Conservation (phyloP, 2,888 invertebrate genomes). For the Tipula helvola region DNA sequence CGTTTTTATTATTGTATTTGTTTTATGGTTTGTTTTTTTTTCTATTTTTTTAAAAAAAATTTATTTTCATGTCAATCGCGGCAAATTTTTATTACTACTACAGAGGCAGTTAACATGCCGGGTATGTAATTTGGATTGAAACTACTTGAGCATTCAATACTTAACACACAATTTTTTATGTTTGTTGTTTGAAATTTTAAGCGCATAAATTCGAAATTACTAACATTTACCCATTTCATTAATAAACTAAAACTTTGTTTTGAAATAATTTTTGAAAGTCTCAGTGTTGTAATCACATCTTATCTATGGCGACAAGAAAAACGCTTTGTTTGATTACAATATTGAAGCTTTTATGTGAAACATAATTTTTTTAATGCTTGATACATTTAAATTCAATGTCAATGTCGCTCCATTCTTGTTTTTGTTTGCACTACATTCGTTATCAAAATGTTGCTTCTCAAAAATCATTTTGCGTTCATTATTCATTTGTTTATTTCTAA, state of each 20-base stretch:
- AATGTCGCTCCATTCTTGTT: not conserved
- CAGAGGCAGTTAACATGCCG: constrained; percentile 41
- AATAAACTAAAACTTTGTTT: not conserved
- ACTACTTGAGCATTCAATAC: not conserved
- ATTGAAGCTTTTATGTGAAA: not conserved
- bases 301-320: not conserved
- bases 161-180: not conserved
- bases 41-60: constrained; percentile 27
- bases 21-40: constrained; percentile 6
- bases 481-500: not conserved
- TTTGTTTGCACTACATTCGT: not conserved
- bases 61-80: constrained; percentile 36
- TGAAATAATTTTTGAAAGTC: not conserved
- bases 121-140: constrained; percentile 32
- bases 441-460: not conserved
- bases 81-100: constrained; percentile 34
- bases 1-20: not conserved
- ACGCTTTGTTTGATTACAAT: not conserved
- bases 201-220: not conserved
- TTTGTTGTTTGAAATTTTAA: not conserved
- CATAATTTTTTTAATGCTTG: not conserved
- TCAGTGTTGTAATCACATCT: not conserved
- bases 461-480: not conserved
- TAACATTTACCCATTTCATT: not conserved
- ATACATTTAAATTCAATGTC: not conserved